These are phyloP conservation scores for Malaclemys terrapin DNA, from an alignment of 2,113 vertebrate species.

Conservation along the genomic window DNA sequence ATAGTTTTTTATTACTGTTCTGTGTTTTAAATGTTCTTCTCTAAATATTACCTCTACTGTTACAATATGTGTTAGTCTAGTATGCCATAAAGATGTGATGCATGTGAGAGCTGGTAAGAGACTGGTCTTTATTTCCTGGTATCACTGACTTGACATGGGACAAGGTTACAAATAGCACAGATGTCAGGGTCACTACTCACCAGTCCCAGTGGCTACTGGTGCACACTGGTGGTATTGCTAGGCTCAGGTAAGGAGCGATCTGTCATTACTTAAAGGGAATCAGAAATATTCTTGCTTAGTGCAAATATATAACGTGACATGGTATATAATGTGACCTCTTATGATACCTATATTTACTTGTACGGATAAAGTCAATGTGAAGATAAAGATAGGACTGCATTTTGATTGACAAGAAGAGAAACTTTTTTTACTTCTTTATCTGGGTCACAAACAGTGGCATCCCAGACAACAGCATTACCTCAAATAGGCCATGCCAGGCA, in stretches of 20 bases:
- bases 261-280: neutral
- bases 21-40: neutral
- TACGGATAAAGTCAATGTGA: neutral
- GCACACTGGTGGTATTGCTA: too few species aligned
- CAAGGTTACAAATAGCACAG: too few species aligned
- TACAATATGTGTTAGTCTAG: neutral
- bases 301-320: neutral
- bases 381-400: neutral
- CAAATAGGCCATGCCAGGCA: neutral
- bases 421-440: neutral
- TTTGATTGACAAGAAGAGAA: neutral
- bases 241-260: neutral
- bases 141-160: neutral
- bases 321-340: neutral
- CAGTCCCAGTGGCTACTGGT: too few species aligned
- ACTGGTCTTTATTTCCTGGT: neutral
- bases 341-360: neutral
- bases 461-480: too few species aligned
- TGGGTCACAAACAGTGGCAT: too few species aligned
- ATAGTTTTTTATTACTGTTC: neutral
- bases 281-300: neutral
- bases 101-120: neutral
- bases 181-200: too few species aligned
- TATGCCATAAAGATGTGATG: neutral
- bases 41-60: neutral